Percentiles rank a stretch among this genome's conserved stretches.
These are phyloP conservation scores for Hoplostethus mediterraneus DNA, from an alignment of 2,797 vertebrate genomes.

Conservation along the genomic window DNA sequence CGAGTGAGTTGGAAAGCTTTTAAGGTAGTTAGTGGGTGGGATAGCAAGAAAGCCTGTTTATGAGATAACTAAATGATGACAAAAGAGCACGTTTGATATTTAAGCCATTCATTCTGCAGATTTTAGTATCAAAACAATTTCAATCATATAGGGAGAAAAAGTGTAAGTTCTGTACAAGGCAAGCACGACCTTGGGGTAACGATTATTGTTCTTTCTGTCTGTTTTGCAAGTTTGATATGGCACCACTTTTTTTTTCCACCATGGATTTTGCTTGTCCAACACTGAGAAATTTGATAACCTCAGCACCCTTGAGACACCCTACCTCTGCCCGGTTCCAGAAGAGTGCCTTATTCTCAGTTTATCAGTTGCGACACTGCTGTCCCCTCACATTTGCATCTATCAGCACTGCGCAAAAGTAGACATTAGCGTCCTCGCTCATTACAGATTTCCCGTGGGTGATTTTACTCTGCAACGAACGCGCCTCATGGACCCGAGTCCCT, in stretches of 20 bases:
- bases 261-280: not conserved
- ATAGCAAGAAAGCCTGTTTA: conserved; percentile 14
- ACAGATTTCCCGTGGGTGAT: conserved; percentile 38
- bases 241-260: not conserved
- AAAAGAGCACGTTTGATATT: not conserved
- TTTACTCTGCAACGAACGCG: conserved; percentile 44
- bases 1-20: conserved; percentile 23
- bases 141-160: not conserved
- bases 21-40: conserved; percentile 20
- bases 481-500: conserved; percentile 3
- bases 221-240: not conserved
- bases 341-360: conserved; percentile 43
- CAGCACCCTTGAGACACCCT: too few species aligned
- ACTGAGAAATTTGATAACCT: not conserved
- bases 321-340: conserved; percentile 31
- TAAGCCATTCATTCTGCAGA: not conserved
- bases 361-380: conserved; percentile 44
- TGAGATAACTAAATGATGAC: conserved; percentile 12
- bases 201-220: not conserved
- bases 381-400: conserved; percentile 50
- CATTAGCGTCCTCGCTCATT: conserved; percentile 25
- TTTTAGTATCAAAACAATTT: not conserved
- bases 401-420: conserved; percentile 35
- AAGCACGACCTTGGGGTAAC: not conserved
- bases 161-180: not conserved